A percentile compares a stretch with the other conserved stretches of the same genome.
phyloP scores from a whole-genome alignment of 2,888 invertebrate genomes.

The Nomada flava region DNA sequence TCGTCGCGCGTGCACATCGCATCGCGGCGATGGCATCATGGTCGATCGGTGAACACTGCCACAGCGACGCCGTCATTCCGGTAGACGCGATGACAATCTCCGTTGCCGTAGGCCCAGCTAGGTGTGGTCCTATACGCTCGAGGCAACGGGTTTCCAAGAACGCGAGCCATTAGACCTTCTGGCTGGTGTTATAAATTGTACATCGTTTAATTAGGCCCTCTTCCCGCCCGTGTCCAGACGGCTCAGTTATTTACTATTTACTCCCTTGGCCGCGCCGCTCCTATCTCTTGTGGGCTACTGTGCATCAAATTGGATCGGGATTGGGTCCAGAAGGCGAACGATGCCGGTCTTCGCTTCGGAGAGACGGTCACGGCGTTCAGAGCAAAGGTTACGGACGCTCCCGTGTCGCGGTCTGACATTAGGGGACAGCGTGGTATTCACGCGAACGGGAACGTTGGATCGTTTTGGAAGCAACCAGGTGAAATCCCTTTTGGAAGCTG shows the following conservation, averaged over 20 bases:
- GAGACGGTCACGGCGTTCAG: constrained; percentile 21
- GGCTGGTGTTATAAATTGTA: constrained; percentile 84
- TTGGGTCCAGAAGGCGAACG: constrained; percentile 62
- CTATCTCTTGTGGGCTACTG: constrained; percentile 75
- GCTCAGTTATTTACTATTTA: constrained; percentile 80
- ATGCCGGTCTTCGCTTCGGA: constrained; percentile 2
- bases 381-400: constrained; percentile 37
- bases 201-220: constrained; percentile 84
- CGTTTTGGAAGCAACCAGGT: background rate
- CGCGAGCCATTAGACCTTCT: constrained; percentile 84
- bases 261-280: constrained; percentile 61
- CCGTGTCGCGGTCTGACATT: background rate
- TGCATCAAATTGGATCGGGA: constrained; percentile 80
- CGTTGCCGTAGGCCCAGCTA: constrained; percentile 75
- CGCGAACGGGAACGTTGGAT: constrained; percentile 18
- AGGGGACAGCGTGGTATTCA: background rate
- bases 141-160: constrained; percentile 83
- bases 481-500: background rate
- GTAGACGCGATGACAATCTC: constrained; percentile 81
- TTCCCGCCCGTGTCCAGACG: constrained; percentile 71
- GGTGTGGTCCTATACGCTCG: constrained; percentile 82
- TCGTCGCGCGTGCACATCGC: constrained; percentile 13
- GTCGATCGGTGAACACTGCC: constrained; percentile 33
- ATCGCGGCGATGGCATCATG: constrained; percentile 2
- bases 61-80: constrained; percentile 66